phyloP scores from a whole-genome alignment of 2,888 invertebrate genomes.

The Ellobium chinense region DNA sequence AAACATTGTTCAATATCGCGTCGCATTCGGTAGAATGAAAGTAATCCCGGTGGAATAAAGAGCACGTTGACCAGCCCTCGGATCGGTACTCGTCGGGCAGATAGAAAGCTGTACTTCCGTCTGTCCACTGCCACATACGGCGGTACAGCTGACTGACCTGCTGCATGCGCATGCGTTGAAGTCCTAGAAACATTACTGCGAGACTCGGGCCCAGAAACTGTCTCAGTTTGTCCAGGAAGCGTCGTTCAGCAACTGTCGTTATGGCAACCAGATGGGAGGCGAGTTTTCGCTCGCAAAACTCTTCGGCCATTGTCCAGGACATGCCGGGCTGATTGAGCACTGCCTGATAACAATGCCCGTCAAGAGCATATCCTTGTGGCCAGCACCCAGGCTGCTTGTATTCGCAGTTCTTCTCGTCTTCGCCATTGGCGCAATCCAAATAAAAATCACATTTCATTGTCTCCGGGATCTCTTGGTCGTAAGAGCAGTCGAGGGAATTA shows the following conservation, averaged over 20 bases:
- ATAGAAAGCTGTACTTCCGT: constrained; percentile 45
- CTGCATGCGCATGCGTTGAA: constrained; percentile 40
- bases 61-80: constrained; percentile 45
- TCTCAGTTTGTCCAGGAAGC: neutral
- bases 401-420: constrained; percentile 42
- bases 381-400: constrained; percentile 10
- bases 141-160: constrained; percentile 38
- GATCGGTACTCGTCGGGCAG: constrained; percentile 42
- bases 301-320: constrained; percentile 33
- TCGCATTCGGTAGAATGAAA: constrained; percentile 37
- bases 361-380: neutral
- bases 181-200: constrained; percentile 15
- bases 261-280: constrained; percentile 20
- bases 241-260: neutral
- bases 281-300: constrained; percentile 24
- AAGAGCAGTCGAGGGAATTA: constrained; percentile 22
- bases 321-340: constrained; percentile 4
- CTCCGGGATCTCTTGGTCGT: neutral
- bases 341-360: neutral
- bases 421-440: constrained; percentile 18
- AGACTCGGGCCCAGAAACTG: neutral
- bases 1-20: neutral
- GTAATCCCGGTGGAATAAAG: constrained; percentile 35
- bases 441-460: constrained; percentile 12
- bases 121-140: constrained; percentile 50